Percentiles rank a stretch among this genome's conserved stretches.
These are phyloP conservation scores for Agriopis aurantiaria DNA, from an alignment of 2,888 invertebrate species.

Conservation along the genomic window DNA sequence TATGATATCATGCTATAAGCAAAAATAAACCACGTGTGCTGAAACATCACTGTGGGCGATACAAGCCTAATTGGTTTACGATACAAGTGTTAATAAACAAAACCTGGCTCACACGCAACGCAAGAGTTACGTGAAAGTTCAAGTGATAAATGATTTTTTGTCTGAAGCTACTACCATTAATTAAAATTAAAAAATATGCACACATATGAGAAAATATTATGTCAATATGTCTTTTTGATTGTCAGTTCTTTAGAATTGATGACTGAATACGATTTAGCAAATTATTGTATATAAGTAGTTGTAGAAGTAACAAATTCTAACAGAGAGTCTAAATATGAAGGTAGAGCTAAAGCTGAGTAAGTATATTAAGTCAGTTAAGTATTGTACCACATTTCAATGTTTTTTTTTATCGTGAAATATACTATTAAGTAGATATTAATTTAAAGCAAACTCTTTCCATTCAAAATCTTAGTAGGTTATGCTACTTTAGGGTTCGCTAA, in stretches of 20 bases:
- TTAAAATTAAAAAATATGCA: slow-evolving; percentile 28
- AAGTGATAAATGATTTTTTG: slow-evolving; percentile 38
- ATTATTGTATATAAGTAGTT: not conserved
- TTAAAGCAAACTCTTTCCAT: not conserved
- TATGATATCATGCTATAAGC: slow-evolving; percentile 55
- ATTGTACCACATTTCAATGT: not conserved
- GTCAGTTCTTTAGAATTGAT: not conserved
- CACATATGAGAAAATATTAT: slow-evolving; percentile 5
- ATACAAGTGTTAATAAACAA: slow-evolving; percentile 32
- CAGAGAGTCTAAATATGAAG: too few species aligned
- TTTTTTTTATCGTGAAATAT: not conserved
- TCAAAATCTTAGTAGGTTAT: slow-evolving; percentile 4
- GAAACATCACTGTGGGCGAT: slow-evolving; percentile 44
- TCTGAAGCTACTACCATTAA: slow-evolving; percentile 24
- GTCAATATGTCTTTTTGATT: slow-evolving; percentile 3
- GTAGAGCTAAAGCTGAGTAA: too few species aligned
- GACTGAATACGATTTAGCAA: not conserved
- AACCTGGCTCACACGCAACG: slow-evolving; percentile 30
- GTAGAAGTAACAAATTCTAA: not conserved
- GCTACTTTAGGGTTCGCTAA: slow-evolving; percentile 17
- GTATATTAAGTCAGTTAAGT: not conserved
- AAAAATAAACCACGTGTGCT: slow-evolving; percentile 40
- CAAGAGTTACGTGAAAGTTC: slow-evolving; percentile 37
- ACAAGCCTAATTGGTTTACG: slow-evolving; percentile 34
- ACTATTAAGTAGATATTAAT: not conserved